Evolutionary conservation across 1,140 invertebrate species (phyloP), one percentile per base, ranked within the genome.

Genomic region (Penaeus vannamei): DNA sequence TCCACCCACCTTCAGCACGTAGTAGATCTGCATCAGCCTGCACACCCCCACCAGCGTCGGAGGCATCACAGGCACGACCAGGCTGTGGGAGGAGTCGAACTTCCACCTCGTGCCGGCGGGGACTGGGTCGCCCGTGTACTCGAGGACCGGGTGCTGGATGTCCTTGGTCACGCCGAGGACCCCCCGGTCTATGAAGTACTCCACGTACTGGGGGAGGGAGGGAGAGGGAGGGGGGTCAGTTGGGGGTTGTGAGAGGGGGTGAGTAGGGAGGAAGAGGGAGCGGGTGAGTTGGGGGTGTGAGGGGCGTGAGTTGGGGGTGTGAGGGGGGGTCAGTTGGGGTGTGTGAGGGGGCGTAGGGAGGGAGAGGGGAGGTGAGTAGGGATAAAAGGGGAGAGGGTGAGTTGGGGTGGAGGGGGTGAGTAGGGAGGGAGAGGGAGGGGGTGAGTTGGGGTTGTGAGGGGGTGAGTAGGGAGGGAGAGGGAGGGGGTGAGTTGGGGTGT

Each of bases 101-200:
- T 95, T 95, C 80, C 93, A 94, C 72, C 95, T 93, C 42, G 94
- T 94, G 59, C 95, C 94, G 0, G 95, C 94, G 83, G 93, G 92
- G 20, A 97, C 95, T 32, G 94, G 93, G 84, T 95, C 95, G 12
- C 95, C 95, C 85, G 95, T 94, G 91, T 96, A 96, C 92, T 97
- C 96, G 87, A 97, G 94, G 10, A 97, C 96, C 8, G 95, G 93
- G 92, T 96, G 96, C 91, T 95, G 94, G 20, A 95, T 92, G 90
- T 96, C 95, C 92, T 97, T 97, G 85, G 94, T 95, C 32, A 96
- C 94, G 0, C 96, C 96, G 46, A 97, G 93, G 2, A 96, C 96
- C n/a, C 96, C 96, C 91, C 96, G 94, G 92, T 97, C 96, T 85
- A 97, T 96, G 92, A 96, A 96, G 92, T 96, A 97, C 93, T 97